A percentile compares a stretch with the other conserved stretches of the same genome.
Evolutionary conservation across 1,140 invertebrate species (phyloP).

Genomic region (Sogatella furcifera): DNA sequence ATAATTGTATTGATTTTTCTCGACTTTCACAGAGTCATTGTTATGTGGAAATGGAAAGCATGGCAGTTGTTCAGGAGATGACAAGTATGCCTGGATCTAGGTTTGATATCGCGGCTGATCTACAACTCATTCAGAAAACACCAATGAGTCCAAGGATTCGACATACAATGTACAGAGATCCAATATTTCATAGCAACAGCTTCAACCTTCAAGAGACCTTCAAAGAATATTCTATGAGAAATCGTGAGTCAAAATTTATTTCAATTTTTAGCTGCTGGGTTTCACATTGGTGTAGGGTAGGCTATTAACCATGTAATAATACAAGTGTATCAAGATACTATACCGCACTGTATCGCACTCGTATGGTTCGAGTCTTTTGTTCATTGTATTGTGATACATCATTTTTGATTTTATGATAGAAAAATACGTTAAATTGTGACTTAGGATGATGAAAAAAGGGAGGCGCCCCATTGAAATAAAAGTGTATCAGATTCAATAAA

Average conservation of each 20-base stretch:
- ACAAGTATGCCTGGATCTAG: slow-evolving; percentile 35
- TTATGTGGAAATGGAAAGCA: slow-evolving; percentile 44
- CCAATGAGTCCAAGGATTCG: slow-evolving; percentile 36
- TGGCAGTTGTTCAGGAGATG: slow-evolving; percentile 41
- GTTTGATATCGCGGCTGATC: slow-evolving; percentile 42
- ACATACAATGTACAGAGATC: slow-evolving; percentile 10
- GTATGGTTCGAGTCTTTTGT: too few relatives aligned
- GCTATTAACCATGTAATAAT: too few relatives aligned
- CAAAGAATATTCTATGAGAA: slow-evolving; percentile 41
- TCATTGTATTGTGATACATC: too few relatives aligned
- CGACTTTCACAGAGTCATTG: slow-evolving; percentile 34
- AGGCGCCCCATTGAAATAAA: too few relatives aligned
- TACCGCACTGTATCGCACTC: too few relatives aligned
- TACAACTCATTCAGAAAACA: slow-evolving; percentile 43
- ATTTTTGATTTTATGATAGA: too few relatives aligned
- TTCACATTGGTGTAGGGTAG: too few relatives aligned
- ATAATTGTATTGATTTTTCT: neutral
- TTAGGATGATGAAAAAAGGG: too few relatives aligned
- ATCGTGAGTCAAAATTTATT: slow-evolving; percentile 34
- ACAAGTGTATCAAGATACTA: too few relatives aligned
- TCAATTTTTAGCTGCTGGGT: too few relatives aligned
- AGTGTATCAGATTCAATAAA: too few relatives aligned
- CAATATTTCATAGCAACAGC: slow-evolving; percentile 5
- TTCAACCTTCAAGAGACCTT: slow-evolving; percentile 37
- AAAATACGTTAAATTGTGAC: too few relatives aligned